These are phyloP conservation scores for Eurystomus gularis DNA, from an alignment of 2,113 vertebrate genomes.

Conservation along the genomic window DNA sequence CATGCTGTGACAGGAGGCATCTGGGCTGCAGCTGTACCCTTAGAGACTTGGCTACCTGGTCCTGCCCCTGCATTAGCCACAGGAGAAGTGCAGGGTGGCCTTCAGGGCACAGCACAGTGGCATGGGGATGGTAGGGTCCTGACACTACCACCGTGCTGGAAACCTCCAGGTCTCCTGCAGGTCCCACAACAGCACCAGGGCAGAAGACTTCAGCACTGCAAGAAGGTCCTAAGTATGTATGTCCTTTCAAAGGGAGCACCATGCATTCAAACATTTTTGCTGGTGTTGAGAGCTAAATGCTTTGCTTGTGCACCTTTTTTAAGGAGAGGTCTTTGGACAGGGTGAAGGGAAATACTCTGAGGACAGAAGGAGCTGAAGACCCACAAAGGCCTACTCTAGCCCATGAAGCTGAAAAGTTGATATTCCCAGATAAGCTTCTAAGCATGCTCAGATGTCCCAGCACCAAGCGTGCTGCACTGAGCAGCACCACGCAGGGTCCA, in stretches of 20 bases:
- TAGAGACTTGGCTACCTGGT: background rate
- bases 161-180: background rate
- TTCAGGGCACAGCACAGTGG: background rate
- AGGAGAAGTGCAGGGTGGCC: background rate
- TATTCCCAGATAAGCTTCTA: background rate
- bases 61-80: background rate
- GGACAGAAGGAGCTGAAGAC: background rate
- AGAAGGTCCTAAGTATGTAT: rapidly evolving
- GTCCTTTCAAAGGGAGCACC: background rate
- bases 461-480: rapidly evolving
- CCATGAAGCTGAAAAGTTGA: background rate
- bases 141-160: background rate
- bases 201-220: background rate
- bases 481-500: rapidly evolving
- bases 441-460: background rate
- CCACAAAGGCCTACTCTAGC: background rate
- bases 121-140: background rate
- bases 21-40: background rate
- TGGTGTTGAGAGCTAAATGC: background rate
- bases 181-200: background rate
- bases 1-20: background rate
- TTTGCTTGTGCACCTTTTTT: background rate
- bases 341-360: background rate
- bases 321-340: background rate
- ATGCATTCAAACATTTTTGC: rapidly evolving